A percentile compares a stretch with the other conserved stretches of the same genome.
Conservation (phyloP, 1,140 invertebrate genomes). For the Drosophila repleta region DNA sequence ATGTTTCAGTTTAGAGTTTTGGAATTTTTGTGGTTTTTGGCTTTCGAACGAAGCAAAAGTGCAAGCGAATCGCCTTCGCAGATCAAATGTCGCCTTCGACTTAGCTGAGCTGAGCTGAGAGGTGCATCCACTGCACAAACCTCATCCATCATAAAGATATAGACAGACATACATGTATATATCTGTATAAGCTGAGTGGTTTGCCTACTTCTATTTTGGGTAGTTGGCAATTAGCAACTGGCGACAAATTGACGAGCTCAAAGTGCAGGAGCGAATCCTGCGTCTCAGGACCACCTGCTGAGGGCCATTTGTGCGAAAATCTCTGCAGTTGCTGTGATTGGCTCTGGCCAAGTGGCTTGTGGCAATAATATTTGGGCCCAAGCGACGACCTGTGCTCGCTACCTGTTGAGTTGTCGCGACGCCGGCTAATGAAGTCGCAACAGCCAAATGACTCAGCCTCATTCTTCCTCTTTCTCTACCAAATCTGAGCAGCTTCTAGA, state of each 20-base stretch:
- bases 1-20: conserved; percentile 17
- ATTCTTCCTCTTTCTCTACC: conserved; percentile 9
- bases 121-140: conserved; percentile 19
- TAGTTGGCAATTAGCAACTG: conserved; percentile 70
- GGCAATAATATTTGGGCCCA: conserved; percentile 74
- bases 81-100: conserved; percentile 42
- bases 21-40: neutral
- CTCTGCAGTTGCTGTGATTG: conserved; percentile 1
- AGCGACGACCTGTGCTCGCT: conserved; percentile 6
- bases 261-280: conserved; percentile 2
- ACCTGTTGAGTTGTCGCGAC: conserved; percentile 36
- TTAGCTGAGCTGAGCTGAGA: conserved; percentile 15
- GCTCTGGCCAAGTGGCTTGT: conserved; percentile 44
- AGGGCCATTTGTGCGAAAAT: conserved; percentile 68
- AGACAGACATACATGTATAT: neutral
- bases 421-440: conserved; percentile 63
- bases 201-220: conserved; percentile 2
- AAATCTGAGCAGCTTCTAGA: conserved; percentile 13
- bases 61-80: conserved; percentile 22
- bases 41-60: conserved; percentile 3
- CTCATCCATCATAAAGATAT: conserved; percentile 23
- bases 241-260: conserved; percentile 71
- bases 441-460: conserved; percentile 64
- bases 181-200: neutral
- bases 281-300: conserved; percentile 54